Conservation (phyloP, 92 coral and sea anemone species). For the Epizoanthus rinbou region DNA sequence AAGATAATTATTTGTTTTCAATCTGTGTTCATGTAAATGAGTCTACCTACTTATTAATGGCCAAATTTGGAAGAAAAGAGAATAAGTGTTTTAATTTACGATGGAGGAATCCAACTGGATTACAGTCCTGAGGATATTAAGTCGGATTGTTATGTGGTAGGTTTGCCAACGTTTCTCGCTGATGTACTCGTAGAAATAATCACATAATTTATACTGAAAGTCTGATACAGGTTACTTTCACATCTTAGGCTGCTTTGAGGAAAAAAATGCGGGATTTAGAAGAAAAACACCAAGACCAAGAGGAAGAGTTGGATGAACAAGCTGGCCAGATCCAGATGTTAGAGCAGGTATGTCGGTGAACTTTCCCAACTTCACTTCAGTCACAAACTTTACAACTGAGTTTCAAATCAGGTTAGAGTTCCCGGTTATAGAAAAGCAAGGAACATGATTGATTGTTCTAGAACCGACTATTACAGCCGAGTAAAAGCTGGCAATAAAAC, state of each 20-base stretch:
- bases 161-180: neutral
- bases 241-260: slow-evolving; percentile 76
- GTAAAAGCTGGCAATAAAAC: too few species aligned
- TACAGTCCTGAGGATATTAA: neutral
- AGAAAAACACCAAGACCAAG: slow-evolving; percentile 89
- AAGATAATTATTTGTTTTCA: neutral
- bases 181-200: neutral
- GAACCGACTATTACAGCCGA: too few species aligned
- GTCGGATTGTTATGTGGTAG: neutral
- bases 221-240: neutral
- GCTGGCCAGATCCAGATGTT: slow-evolving; percentile 92
- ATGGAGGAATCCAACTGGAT: slow-evolving; percentile 7
- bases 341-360: slow-evolving; percentile 71
- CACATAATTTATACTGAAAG: neutral
- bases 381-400: too few species aligned
- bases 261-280: slow-evolving; percentile 83
- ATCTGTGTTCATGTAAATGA: neutral
- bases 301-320: slow-evolving; percentile 96
- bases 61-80: slow-evolving; percentile 8
- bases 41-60: neutral
- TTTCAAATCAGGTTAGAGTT: too few species aligned
- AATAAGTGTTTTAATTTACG: neutral
- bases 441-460: too few species aligned
- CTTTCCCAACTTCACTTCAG: too few species aligned
- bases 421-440: too few species aligned